Percentiles rank a stretch among this genome's conserved stretches.
Evolutionary conservation across 2,113 vertebrate species (phyloP).

Genomic region (Crotalus tigris): DNA sequence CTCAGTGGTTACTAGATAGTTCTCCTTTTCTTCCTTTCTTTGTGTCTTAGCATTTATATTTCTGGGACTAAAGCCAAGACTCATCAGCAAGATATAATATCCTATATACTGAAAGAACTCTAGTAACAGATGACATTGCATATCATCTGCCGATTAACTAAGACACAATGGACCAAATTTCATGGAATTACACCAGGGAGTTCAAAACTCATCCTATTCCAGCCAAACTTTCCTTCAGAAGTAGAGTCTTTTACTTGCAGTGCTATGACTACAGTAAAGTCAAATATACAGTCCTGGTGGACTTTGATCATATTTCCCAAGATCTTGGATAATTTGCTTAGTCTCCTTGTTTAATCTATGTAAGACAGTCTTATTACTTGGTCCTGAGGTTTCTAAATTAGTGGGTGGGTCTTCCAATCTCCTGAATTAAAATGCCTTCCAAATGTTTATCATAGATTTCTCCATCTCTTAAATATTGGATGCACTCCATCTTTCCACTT

Average conservation of each 20-base stretch:
- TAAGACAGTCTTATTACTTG: constrained; percentile 61
- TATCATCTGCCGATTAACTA: constrained; percentile 63
- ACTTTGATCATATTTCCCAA: constrained; percentile 52
- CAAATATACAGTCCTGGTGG: constrained; percentile 62
- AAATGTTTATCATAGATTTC: constrained; percentile 67
- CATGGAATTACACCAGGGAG: constrained; percentile 49
- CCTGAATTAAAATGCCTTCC: constrained; percentile 64
- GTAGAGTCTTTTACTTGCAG: constrained; percentile 56
- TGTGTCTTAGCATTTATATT: constrained; percentile 44
- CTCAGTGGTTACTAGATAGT: background rate
- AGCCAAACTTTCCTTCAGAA: constrained; percentile 48
- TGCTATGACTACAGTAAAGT: constrained; percentile 66
- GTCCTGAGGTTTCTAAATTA: constrained; percentile 65
- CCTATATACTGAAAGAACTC: constrained; percentile 56
- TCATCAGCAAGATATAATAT: constrained; percentile 52
- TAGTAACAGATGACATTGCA: constrained; percentile 54
- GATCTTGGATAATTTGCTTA: constrained; percentile 62
- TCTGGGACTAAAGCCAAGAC: constrained; percentile 50
- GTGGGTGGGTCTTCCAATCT: constrained; percentile 62
- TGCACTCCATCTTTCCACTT: constrained; percentile 56
- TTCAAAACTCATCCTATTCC: constrained; percentile 54
- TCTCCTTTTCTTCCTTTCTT: constrained; percentile 37
- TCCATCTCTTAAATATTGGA: constrained; percentile 54
- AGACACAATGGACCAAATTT: constrained; percentile 62
- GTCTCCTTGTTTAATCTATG: constrained; percentile 62